phyloP scores from a whole-genome alignment of 2,113 vertebrate species.

The Sceloporus tristichus region DNA sequence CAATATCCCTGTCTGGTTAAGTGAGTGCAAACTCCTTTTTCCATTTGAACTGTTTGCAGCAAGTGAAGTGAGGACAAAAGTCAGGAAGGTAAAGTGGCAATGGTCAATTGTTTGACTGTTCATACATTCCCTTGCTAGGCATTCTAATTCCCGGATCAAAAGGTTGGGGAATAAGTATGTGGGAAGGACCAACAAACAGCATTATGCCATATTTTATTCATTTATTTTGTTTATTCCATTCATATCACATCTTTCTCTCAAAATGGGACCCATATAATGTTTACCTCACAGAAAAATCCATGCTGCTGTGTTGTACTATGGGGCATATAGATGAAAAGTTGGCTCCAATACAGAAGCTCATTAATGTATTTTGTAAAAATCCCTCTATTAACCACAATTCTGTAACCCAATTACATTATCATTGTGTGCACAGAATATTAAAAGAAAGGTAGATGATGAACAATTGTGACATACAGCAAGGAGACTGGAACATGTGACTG shows the following conservation, averaged over 20 bases:
- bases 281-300: not conserved
- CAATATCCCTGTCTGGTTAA: too few relatives aligned
- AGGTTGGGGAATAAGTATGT: not conserved
- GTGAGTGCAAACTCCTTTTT: too few relatives aligned
- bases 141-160: not conserved
- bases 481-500: too few relatives aligned
- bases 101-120: not conserved
- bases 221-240: too few relatives aligned
- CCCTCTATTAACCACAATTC: not conserved
- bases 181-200: not conserved
- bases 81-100: not conserved
- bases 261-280: not conserved
- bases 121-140: not conserved
- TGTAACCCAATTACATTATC: not conserved
- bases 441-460: not conserved
- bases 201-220: not conserved
- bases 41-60: too few relatives aligned
- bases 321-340: too few relatives aligned
- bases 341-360: not conserved
- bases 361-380: not conserved
- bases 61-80: too few relatives aligned
- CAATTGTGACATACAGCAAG: not conserved
- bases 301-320: not conserved
- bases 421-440: not conserved
- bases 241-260: too few relatives aligned